A percentile compares a stretch with the other conserved stretches of the same genome.
phyloP scores from a whole-genome alignment of 2,113 vertebrate species.

The Campylomormyrus numenius region DNA sequence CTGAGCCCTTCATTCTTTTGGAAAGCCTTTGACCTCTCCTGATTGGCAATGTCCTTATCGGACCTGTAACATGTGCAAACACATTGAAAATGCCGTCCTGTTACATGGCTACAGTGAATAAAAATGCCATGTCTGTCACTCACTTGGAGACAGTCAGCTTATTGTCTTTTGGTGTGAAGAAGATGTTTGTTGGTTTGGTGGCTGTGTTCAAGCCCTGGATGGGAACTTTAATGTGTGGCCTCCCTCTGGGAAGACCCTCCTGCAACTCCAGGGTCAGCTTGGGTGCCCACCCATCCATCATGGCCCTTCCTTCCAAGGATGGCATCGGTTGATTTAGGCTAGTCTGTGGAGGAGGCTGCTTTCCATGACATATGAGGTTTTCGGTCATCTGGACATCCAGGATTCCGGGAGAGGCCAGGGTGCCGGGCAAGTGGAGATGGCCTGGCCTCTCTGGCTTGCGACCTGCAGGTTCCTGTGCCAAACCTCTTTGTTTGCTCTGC shows the following conservation, averaged over 20 bases:
- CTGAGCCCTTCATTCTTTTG: slow-evolving; percentile 55
- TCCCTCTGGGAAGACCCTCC: slow-evolving; percentile 53
- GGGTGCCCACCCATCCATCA: slow-evolving; percentile 59
- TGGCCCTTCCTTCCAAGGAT: slow-evolving; percentile 40
- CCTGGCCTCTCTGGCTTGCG: slow-evolving; percentile 41
- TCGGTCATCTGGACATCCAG: slow-evolving; percentile 37
- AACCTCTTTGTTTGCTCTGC: slow-evolving; percentile 53
- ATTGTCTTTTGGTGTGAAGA: slow-evolving; percentile 78
- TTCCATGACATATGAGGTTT: slow-evolving; percentile 45
- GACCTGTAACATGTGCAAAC: slow-evolving; percentile 47
- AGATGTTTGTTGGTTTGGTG: slow-evolving; percentile 63
- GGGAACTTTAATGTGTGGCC: slow-evolving; percentile 46
- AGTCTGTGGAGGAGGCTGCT: slow-evolving; percentile 40
- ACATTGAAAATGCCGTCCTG: background rate
- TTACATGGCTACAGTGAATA: background rate
- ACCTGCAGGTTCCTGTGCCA: slow-evolving; percentile 35
- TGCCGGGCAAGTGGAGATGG: slow-evolving; percentile 38
- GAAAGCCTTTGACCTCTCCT: slow-evolving; percentile 42
- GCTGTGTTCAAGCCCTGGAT: slow-evolving; percentile 49
- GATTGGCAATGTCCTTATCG: slow-evolving; percentile 53
- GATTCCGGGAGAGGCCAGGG: slow-evolving; percentile 21
- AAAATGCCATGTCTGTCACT: slow-evolving; percentile 48
- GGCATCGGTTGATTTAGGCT: slow-evolving; percentile 56
- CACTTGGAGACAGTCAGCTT: slow-evolving; percentile 65
- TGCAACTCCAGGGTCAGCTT: slow-evolving; percentile 62